Percentiles rank a stretch among this genome's conserved stretches.
These are phyloP conservation scores for Tenualosa thibaudeaui DNA, from an alignment of 2,797 vertebrate genomes.

Conservation along the genomic window DNA sequence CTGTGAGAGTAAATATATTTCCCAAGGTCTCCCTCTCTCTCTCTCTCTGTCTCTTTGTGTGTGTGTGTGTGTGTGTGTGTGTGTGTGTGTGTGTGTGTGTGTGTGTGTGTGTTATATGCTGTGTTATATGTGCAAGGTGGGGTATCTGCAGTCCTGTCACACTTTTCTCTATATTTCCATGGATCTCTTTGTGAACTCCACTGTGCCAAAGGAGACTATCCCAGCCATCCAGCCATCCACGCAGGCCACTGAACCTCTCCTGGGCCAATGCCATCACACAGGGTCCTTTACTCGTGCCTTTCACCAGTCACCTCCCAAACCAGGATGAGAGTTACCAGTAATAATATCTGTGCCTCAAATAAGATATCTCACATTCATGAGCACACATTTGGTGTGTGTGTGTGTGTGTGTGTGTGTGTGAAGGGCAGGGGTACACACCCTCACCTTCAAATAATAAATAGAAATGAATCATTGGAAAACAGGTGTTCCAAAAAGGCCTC, in stretches of 20 bases:
- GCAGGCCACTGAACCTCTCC: slow-evolving; percentile 34
- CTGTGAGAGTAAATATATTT: neutral
- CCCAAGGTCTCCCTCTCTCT: neutral
- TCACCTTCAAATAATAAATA: no score
- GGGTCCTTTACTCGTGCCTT: slow-evolving; percentile 54
- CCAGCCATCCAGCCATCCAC: neutral
- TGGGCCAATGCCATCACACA: slow-evolving; percentile 41
- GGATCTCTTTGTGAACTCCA: slow-evolving; percentile 21
- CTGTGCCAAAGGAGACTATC: slow-evolving; percentile 34
- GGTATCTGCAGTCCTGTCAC: slow-evolving; percentile 9
- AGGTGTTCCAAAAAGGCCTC: no score
- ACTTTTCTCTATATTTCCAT: slow-evolving; percentile 39
- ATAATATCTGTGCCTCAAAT: slow-evolving; percentile 43
- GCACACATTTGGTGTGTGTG: neutral
- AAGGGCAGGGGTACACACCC: no score
- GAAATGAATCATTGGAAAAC: no score
- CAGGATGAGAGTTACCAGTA: slow-evolving; percentile 62
- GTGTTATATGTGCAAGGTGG: neutral
- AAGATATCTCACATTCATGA: slow-evolving; percentile 49
- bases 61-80: neutral
- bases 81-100: neutral
- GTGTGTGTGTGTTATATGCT: neutral
- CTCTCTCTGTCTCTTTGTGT: neutral
- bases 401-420: neutral
- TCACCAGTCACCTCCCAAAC: slow-evolving; percentile 51